Evolutionary conservation across 2,888 invertebrate species (phyloP).

Genomic region (Minunthozetes semirufus): DNA sequence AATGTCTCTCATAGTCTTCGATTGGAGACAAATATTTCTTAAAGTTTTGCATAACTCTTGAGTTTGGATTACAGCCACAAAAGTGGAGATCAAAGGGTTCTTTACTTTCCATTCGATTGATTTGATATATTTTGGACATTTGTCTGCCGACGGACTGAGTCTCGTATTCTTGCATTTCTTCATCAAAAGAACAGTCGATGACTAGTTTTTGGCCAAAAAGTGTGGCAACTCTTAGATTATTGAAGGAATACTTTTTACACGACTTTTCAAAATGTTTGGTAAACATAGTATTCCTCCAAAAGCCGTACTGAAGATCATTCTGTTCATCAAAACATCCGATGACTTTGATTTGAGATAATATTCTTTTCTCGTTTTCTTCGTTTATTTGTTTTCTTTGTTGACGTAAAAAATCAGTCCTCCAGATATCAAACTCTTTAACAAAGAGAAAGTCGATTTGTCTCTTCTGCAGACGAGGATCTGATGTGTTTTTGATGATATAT

Average conservation of each 20-base stretch:
- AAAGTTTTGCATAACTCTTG: neutral
- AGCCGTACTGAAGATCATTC: slow-evolving; percentile 31
- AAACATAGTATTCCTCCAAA: slow-evolving; percentile 29
- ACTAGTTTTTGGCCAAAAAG: slow-evolving; percentile 31
- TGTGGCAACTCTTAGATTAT: slow-evolving; percentile 3
- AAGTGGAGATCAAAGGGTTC: slow-evolving; percentile 32
- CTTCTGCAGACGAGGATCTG: neutral
- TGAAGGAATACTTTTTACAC: neutral
- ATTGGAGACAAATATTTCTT: neutral
- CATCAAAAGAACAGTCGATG: slow-evolving; percentile 32
- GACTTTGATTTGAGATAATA: neutral
- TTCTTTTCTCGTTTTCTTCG: neutral
- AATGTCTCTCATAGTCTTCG: neutral
- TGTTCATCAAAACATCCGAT: slow-evolving; percentile 29
- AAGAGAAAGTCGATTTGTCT: slow-evolving; percentile 26
- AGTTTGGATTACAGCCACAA: neutral
- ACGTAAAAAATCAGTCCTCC: neutral
- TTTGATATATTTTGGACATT: slow-evolving; percentile 24
- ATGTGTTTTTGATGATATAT: neutral
- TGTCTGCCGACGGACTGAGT: slow-evolving; percentile 27
- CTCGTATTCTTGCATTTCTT: slow-evolving; percentile 32
- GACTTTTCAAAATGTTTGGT: slow-evolving; percentile 10
- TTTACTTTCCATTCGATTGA: neutral
- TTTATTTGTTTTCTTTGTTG: neutral
- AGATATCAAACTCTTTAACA: slow-evolving; percentile 30